These are phyloP conservation scores for Leptopilina boulardi DNA, from an alignment of 1,140 invertebrate species.

Conservation along the genomic window DNA sequence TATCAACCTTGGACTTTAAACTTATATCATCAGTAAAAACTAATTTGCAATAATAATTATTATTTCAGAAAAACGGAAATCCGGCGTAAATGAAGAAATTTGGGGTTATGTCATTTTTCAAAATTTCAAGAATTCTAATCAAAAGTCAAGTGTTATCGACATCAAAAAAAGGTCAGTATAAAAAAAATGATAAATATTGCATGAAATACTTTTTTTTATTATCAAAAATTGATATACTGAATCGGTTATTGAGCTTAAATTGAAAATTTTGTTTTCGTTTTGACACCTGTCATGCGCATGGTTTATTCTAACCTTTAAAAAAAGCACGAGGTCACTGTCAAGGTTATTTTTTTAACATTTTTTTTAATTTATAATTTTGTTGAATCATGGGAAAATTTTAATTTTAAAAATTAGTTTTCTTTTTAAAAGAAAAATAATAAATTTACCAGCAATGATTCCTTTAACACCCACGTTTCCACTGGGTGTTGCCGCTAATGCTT, in stretches of 20 bases:
- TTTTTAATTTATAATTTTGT: background rate
- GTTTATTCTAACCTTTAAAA: background rate
- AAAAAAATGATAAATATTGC: background rate
- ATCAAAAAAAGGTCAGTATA: background rate
- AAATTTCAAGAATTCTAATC: background rate
- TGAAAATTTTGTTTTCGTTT: slow-evolving; percentile 14
- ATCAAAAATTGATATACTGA: background rate
- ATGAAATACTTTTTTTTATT: background rate
- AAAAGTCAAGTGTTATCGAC: background rate
- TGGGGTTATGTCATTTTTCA: background rate
- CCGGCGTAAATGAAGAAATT: background rate
- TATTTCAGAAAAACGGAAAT: background rate
- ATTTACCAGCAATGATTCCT: slow-evolving; percentile 87
- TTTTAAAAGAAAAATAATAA: background rate
- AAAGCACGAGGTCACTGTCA: slow-evolving; percentile 25
- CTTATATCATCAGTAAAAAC: background rate
- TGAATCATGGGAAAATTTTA: background rate
- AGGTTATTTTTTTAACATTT: background rate
- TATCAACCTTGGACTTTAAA: slow-evolving; percentile 1
- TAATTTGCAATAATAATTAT: background rate
- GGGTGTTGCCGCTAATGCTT: slow-evolving; percentile 81
- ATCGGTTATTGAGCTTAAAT: background rate
- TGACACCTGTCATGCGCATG: slow-evolving; percentile 36
- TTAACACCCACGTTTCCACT: slow-evolving; percentile 81
- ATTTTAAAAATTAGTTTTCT: background rate